Percentiles rank a stretch among this genome's conserved stretches.
These are phyloP conservation scores for Telenomus remus DNA, from an alignment of 1,140 invertebrate species.

Conservation along the genomic window DNA sequence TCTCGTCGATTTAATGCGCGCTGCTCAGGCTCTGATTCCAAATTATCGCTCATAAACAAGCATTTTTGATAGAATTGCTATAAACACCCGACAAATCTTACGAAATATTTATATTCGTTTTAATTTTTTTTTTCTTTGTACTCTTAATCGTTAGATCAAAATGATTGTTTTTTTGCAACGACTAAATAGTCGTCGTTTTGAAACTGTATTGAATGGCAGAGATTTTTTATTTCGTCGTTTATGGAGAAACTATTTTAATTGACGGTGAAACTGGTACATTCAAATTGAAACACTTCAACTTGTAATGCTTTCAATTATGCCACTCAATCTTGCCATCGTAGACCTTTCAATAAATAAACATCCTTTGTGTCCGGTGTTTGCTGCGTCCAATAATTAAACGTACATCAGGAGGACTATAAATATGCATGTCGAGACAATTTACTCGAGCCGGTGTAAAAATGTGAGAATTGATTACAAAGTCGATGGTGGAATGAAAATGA, in stretches of 20 bases:
- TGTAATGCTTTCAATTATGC: no score
- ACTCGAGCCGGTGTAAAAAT: not conserved
- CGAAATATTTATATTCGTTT: not conserved
- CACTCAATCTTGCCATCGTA: no score
- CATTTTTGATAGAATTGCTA: not conserved
- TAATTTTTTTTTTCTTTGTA: not conserved
- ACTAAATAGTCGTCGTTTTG: no score
- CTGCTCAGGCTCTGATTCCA: slow-evolving; percentile 8
- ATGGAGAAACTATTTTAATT: no score
- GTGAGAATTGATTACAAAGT: not conserved
- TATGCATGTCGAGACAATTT: not conserved
- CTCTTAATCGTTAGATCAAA: no score
- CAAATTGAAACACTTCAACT: no score
- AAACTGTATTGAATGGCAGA: no score
- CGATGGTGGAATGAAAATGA: not conserved
- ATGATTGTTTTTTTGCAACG: no score
- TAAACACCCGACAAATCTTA: no score
- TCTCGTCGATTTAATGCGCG: slow-evolving; percentile 30
- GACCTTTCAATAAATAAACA: no score
- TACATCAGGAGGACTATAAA: not conserved
- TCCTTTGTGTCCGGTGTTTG: not conserved
- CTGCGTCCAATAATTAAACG: not conserved
- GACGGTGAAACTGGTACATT: no score
- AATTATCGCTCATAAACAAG: slow-evolving; percentile 2
- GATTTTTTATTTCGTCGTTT: no score